These are phyloP conservation scores for Colletes collaris DNA, from an alignment of 2,888 invertebrate species.

Conservation along the genomic window DNA sequence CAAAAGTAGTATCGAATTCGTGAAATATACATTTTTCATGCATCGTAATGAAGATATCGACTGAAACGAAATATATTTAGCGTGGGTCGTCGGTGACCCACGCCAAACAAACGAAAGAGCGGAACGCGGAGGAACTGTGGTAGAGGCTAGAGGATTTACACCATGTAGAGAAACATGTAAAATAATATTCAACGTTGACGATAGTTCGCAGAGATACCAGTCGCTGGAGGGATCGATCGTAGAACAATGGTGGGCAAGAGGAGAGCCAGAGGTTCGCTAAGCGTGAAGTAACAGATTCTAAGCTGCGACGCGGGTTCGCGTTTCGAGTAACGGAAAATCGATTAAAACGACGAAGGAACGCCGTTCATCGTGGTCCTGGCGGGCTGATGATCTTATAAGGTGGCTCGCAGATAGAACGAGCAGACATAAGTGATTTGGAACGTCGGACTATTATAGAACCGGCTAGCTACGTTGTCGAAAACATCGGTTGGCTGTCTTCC, in stretches of 20 bases:
- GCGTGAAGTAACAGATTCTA: background rate
- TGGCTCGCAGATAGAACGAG: constrained; percentile 57
- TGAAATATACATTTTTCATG: no score
- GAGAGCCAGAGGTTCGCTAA: background rate
- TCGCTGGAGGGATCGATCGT: no score
- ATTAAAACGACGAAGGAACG: constrained; percentile 53
- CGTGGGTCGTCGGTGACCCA: no score
- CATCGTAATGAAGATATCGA: no score
- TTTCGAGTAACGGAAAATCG: constrained; percentile 16
- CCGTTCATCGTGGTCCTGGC: constrained; percentile 58
- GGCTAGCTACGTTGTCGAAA: constrained; percentile 80
- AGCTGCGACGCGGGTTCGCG: background rate
- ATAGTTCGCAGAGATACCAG: no score
- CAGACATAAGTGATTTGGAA: constrained; percentile 79
- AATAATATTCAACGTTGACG: no score
- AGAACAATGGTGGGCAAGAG: background rate
- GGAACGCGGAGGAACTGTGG: no score
- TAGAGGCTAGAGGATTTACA: no score
- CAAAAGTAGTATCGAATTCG: no score
- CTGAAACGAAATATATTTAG: no score
- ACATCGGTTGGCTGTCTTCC: constrained; percentile 71
- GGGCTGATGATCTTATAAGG: constrained; percentile 52
- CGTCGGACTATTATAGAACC: constrained; percentile 81
- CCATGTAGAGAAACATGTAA: no score
- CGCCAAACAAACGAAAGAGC: no score